Evolutionary conservation across 2,888 invertebrate species (phyloP).

Genomic region (Caenorhabditis sp.): DNA sequence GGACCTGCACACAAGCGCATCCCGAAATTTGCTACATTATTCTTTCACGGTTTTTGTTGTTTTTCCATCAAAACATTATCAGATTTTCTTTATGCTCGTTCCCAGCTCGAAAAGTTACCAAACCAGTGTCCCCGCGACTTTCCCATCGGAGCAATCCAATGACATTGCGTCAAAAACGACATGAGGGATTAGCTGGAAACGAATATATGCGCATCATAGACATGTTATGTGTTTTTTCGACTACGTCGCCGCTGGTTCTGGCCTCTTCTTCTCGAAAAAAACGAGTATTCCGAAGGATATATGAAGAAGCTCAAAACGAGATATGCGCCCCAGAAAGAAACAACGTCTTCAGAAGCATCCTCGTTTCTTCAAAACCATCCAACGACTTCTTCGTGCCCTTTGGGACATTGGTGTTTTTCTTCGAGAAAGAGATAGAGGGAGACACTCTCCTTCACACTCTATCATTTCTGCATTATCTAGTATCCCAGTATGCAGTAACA

Average conservation of each 20-base stretch:
- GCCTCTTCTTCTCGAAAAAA: conserved; percentile 34
- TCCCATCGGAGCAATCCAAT: conserved; percentile 40
- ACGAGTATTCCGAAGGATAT: conserved; percentile 54
- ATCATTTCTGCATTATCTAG: conserved; percentile 66
- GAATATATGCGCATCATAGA: conserved; percentile 65
- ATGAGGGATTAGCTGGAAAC: conserved; percentile 64
- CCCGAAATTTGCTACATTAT: conserved; percentile 31
- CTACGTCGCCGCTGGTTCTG: conserved; percentile 27
- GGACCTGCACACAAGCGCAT: conserved; percentile 14
- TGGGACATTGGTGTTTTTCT: conserved; percentile 63
- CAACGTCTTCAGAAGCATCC: conserved; percentile 32
- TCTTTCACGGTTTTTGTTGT: conserved; percentile 8
- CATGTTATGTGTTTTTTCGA: conserved; percentile 65
- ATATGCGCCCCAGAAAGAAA: conserved; percentile 11
- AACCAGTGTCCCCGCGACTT: conserved; percentile 27
- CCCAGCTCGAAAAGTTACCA: conserved; percentile 35
- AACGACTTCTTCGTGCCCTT: conserved; percentile 61
- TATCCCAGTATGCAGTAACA: conserved; percentile 56
- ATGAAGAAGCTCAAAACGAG: conserved; percentile 61
- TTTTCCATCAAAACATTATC: background rate
- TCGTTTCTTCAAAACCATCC: conserved; percentile 14
- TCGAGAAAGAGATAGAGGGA: conserved; percentile 6
- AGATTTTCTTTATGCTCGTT: conserved; percentile 4
- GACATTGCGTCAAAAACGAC: conserved; percentile 62
- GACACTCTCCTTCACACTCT: conserved; percentile 63